phyloP scores from a whole-genome alignment of 2,888 invertebrate genomes.

The Unio delphinus region DNA sequence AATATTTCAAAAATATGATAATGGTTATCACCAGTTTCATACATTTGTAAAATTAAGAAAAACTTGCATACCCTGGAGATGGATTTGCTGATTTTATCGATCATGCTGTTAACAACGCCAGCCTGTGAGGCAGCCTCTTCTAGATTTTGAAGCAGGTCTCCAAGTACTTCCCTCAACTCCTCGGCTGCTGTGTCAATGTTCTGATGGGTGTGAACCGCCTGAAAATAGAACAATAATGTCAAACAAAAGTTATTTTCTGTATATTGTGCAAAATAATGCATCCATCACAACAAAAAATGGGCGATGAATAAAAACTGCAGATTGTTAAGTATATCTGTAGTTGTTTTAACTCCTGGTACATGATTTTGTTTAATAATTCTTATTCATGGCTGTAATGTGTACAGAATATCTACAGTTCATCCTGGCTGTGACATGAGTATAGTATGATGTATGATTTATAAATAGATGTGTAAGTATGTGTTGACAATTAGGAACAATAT shows the following conservation, averaged over 20 bases:
- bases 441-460: too few relatives aligned
- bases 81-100: constrained; percentile 92
- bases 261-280: background rate
- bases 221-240: constrained; percentile 34
- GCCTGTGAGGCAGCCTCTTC: constrained; percentile 83
- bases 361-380: too few relatives aligned
- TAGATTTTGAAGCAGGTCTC: constrained; percentile 83
- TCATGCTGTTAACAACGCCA: constrained; percentile 89
- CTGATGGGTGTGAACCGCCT: constrained; percentile 84
- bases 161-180: constrained; percentile 84
- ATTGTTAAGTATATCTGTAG: too few relatives aligned
- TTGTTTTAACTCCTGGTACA: too few relatives aligned
- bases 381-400: too few relatives aligned
- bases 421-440: too few relatives aligned
- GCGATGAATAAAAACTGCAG: background rate
- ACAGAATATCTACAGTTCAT: too few relatives aligned
- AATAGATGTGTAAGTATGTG: too few relatives aligned
- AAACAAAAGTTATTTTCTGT: background rate
- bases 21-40: background rate
- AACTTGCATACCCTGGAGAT: constrained; percentile 75
- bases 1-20: too few relatives aligned
- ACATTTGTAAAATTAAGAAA: background rate
- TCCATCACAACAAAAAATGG: background rate
- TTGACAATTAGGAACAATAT: too few relatives aligned
- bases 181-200: constrained; percentile 87